Percentiles rank a stretch among this genome's conserved stretches.
Conservation (phyloP, 2,113 vertebrate species). For the Herpailurus yagouaroundi region DNA sequence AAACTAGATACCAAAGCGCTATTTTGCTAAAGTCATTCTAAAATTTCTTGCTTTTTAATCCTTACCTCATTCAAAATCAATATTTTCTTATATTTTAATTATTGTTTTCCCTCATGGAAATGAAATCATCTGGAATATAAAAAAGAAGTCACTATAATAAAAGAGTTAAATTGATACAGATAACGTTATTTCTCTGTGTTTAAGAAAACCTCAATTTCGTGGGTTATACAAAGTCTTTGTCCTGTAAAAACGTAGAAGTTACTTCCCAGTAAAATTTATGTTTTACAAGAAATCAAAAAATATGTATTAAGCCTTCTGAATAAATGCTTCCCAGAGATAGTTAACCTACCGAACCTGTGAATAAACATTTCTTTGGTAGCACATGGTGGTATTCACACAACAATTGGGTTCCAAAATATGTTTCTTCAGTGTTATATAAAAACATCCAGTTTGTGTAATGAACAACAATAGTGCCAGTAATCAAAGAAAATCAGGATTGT, state of each 20-base stretch:
- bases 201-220: constrained; percentile 12
- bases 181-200: not conserved
- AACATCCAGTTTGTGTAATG: constrained; percentile 78
- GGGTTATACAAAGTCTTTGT: constrained; percentile 9
- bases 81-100: constrained; percentile 23
- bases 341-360: constrained; percentile 46
- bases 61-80: not conserved
- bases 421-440: constrained; percentile 73
- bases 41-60: constrained; percentile 3
- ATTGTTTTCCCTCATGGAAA: not conserved
- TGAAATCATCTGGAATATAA: not conserved
- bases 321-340: constrained; percentile 36
- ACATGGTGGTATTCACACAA: constrained; percentile 67
- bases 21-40: constrained; percentile 23
- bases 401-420: constrained; percentile 71
- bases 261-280: constrained; percentile 4
- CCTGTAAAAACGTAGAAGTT: not conserved
- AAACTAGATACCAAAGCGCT: not conserved
- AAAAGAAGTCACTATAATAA: not conserved
- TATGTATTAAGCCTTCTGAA: constrained; percentile 31
- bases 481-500: constrained; percentile 81
- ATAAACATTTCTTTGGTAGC: constrained; percentile 57
- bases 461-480: constrained; percentile 79
- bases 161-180: not conserved
- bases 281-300: not conserved